Percentiles rank a stretch among this genome's conserved stretches.
phyloP scores from a whole-genome alignment of 2,888 invertebrate species.

The Micoletzkya japonica region DNA sequence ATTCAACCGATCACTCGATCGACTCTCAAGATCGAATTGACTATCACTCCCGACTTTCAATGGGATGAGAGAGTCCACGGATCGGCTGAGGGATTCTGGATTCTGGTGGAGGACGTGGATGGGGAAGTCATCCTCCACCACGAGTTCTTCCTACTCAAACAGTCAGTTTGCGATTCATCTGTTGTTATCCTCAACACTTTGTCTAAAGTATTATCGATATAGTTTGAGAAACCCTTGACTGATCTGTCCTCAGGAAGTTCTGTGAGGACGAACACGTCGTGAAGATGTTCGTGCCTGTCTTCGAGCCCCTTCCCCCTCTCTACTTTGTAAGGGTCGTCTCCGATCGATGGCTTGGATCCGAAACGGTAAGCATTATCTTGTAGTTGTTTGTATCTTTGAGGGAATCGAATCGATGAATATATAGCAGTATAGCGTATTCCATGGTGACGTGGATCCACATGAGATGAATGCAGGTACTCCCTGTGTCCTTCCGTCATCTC shows the following conservation, averaged over 20 bases:
- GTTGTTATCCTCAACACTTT: background rate
- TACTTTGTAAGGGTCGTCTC: slow-evolving; percentile 80
- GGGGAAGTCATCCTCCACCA: slow-evolving; percentile 82
- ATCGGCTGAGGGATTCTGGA: slow-evolving; percentile 70
- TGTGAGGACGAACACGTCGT: slow-evolving; percentile 90
- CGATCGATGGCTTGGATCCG: slow-evolving; percentile 68
- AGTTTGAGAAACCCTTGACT: background rate
- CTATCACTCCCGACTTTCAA: slow-evolving; percentile 96
- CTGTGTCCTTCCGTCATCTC: slow-evolving; percentile 94
- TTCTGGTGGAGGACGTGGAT: slow-evolving; percentile 72
- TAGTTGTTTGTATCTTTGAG: slow-evolving; percentile 68
- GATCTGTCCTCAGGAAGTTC: slow-evolving; percentile 76
- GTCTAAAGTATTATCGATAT: background rate
- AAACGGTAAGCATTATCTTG: slow-evolving; percentile 52
- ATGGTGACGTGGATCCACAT: background rate
- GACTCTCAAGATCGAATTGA: slow-evolving; percentile 89
- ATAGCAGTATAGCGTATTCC: slow-evolving; percentile 72
- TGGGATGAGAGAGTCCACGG: slow-evolving; percentile 82
- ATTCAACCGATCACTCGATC: slow-evolving; percentile 91
- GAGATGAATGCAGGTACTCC: slow-evolving; percentile 69
- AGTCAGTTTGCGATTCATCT: slow-evolving; percentile 49
- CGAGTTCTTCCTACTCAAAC: slow-evolving; percentile 89
- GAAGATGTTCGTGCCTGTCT: slow-evolving; percentile 97
- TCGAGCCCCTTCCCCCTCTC: slow-evolving; percentile 96
- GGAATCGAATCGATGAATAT: slow-evolving; percentile 88